Evolutionary conservation across 1,140 invertebrate genomes (phyloP), one percentile per base, ranked within the genome.

Genomic region (Calephelis virginiensis): DNA sequence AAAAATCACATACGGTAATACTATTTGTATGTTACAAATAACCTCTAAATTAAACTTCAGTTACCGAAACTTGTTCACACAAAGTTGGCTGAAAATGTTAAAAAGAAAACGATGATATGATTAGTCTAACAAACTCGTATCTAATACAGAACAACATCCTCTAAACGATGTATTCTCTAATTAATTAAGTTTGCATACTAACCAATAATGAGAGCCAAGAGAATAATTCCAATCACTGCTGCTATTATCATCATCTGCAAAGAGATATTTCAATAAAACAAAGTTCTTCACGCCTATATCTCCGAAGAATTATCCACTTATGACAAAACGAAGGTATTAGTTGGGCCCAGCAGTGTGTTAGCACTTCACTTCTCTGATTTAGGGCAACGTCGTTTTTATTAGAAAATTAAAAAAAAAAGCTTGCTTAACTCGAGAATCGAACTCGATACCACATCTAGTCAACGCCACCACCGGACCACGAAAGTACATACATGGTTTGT

Each of bases 191-290:
- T 17, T 14, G 47, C n/a, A 40, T 68, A 71, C 96, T 97, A 94
- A 97, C 96, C 95, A 91, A 97, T 95, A 91, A 98, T 97, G 85
- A 97, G 96, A 88, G 95, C 95, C 89, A 97, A 90, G 91, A 97
- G 94, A 77, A 97, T 95, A 74, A 97, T 94, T 81, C 95, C 95
- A 91, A 98, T 97, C 46, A 96, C 95, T 68, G 96, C 96, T 92
- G 97, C 96, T 74, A 98, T 97, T 86, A 97, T 96, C 96, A 97
- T 97, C 96, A 97, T 97, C 96, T 97, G 90, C 17, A 60, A 14
- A 65, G 12, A 28, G 1, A 60, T 38, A 10, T 38, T 8, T 60
- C 38, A 14, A 11, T 59, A 38, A 11, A 37, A 59, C 0, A 38
- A 60, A 59, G 12, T 9, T 28, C 28, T 2, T 28, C 28, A 28